A percentile compares a stretch with the other conserved stretches of the same genome.
Evolutionary conservation across 2,797 vertebrate genomes (phyloP).

Genomic region (Steatocranus sp.): DNA sequence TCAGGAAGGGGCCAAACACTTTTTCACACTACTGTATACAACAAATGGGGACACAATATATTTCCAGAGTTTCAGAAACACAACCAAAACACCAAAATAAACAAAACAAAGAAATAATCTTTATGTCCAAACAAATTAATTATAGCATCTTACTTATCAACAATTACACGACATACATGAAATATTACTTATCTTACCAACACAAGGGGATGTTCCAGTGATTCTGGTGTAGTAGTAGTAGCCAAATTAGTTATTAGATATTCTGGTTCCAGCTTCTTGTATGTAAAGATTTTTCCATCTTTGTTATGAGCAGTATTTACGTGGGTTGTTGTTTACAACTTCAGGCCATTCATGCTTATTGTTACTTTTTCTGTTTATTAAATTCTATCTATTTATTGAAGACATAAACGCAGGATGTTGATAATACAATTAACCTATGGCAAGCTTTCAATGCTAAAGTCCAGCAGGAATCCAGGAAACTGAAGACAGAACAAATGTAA

Average conservation of each 20-base stretch:
- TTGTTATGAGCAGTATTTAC: not conserved
- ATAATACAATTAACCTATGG: not conserved
- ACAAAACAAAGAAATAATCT: not conserved
- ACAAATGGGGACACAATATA: not conserved
- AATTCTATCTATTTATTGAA: not conserved
- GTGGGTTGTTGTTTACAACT: not conserved
- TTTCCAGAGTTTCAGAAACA: not conserved
- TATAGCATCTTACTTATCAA: not conserved
- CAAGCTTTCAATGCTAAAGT: not conserved
- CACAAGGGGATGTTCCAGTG: not conserved
- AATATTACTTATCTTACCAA: not conserved
- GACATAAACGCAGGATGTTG: accelerated
- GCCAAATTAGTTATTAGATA: not conserved
- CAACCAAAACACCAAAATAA: not conserved
- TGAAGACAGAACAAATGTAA: not conserved
- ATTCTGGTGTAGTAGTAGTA: not conserved
- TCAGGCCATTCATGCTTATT: not conserved
- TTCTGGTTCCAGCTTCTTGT: not conserved
- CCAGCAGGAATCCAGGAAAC: not conserved
- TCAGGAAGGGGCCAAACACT: not conserved
- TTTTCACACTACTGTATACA: not conserved
- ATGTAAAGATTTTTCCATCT: not conserved
- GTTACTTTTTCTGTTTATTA: not conserved
- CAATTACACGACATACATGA: not conserved
- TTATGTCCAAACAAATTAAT: not conserved